These are phyloP conservation scores for Thymelicus lineola DNA, from an alignment of 2,888 invertebrate genomes.

Conservation along the genomic window DNA sequence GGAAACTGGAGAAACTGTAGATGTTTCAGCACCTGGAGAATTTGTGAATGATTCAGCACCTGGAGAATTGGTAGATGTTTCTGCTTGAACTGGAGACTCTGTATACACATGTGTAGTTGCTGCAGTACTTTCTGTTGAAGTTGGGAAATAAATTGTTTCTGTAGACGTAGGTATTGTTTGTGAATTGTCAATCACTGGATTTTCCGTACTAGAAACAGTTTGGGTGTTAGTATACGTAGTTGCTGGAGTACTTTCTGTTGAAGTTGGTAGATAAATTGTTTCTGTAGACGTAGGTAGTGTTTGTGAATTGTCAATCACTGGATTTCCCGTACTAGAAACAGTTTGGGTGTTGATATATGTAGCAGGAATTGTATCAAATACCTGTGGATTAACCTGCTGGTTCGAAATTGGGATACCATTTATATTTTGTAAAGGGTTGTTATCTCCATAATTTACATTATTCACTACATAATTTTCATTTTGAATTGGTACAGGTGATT, in stretches of 20 bases:
- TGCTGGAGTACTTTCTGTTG: slow-evolving; percentile 36
- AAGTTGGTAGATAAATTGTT: slow-evolving; percentile 11
- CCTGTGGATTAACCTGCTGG: slow-evolving; percentile 16
- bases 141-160: slow-evolving; percentile 26
- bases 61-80: slow-evolving; percentile 35
- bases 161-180: slow-evolving; percentile 32
- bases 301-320: slow-evolving; percentile 20
- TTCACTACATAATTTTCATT: slow-evolving; percentile 16
- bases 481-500: slow-evolving; percentile 25
- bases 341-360: slow-evolving; percentile 20
- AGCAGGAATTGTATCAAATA: slow-evolving; percentile 18
- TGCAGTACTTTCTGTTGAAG: slow-evolving; percentile 38
- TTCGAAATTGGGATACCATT: slow-evolving; percentile 29
- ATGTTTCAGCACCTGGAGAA: slow-evolving; percentile 35
- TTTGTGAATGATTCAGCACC: slow-evolving; percentile 11
- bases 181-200: slow-evolving; percentile 16
- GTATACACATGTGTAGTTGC: slow-evolving; percentile 18
- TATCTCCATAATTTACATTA: slow-evolving; percentile 10
- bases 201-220: slow-evolving; percentile 29
- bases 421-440: slow-evolving; percentile 30
- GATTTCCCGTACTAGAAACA: slow-evolving; percentile 26
- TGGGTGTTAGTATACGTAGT: slow-evolving; percentile 9
- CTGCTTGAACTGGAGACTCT: slow-evolving; percentile 40
- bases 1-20: slow-evolving; percentile 40
- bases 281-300: slow-evolving; percentile 36